A percentile compares a stretch with the other conserved stretches of the same genome.
Evolutionary conservation across 2,113 vertebrate genomes (phyloP).

Genomic region (Corvus hawaiiensis): DNA sequence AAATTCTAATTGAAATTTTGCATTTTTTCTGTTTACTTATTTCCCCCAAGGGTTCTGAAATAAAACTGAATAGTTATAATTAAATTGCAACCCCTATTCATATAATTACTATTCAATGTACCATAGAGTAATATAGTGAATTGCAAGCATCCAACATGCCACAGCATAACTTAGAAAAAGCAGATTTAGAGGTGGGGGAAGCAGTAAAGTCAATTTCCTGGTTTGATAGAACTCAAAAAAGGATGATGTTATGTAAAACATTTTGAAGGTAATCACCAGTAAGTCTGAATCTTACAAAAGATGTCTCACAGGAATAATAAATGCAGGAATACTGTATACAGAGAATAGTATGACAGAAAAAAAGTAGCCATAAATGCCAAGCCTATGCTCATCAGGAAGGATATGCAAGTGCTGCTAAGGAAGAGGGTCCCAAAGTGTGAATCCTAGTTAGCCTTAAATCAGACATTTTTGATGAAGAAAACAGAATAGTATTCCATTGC

Average conservation of each 20-base stretch:
- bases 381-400: not conserved
- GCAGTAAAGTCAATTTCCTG: not conserved
- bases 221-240: not conserved
- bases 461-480: not conserved
- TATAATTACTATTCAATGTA: not conserved
- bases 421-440: not conserved
- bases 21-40: not conserved
- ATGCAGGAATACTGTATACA: not conserved
- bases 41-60: not conserved
- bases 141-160: not conserved
- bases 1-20: not conserved
- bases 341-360: not conserved
- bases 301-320: not conserved
- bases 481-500: not conserved
- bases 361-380: not conserved
- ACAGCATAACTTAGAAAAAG: not conserved
- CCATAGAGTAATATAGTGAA: not conserved
- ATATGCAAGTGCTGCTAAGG: not conserved
- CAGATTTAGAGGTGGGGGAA: rapidly evolving
- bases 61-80: not conserved
- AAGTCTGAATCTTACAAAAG: not conserved
- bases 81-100: not conserved
- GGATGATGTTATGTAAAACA: not conserved
- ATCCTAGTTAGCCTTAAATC: not conserved
- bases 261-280: not conserved